Base-by-base conservation (phyloP, 1,140 invertebrate species). In the Drosophila sucinea region DNA sequence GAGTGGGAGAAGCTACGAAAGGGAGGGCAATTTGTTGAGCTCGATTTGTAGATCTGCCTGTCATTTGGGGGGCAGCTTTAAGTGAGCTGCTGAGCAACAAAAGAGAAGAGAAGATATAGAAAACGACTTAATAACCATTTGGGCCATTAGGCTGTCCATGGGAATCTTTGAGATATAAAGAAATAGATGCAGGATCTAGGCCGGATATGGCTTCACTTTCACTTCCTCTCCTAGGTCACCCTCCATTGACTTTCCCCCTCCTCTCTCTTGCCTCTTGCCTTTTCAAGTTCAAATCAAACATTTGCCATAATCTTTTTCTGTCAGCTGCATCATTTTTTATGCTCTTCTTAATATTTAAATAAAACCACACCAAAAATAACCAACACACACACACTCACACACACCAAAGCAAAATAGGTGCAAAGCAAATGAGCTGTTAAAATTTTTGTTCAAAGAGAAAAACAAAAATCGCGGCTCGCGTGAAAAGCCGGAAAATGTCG, bases 281-380 rank as follows among this genome's bases (percentile, higher is more conserved):
- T 89, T 87, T 89, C 84, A 89, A 89, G 84, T 89, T 89, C 84
- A 89, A 90, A 77, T 73, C 84, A 89, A 89, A 87, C 84, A 87
- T 89, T 89, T 73, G 84, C 77, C 67, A 74, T 89, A 89, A 89
- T 89, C 84, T 72, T 73, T 67, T 65, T 73, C 77, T 82, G 73
- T 83, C 81, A 85, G 80, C 81, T 80, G 80, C 80, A 73, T 57
- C 84, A 70, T 69, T 80, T 87, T 81, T 64, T 67, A 61, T 70
- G 62, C 35, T 51, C 70, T 44, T 29, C 63, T 60, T 41, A 76
- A 65, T 78, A 69, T 79, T 79, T 79, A 66, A 69, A 61, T 73
- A 79, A 51, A 79, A 77, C 76, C 68, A 41, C 70, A 80, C 68
- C 70, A 67, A 51, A 51, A 51, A 51, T 51, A 51, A 41, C 11